Conservation (phyloP, 2,797 vertebrate species). For the Cirrhinus mrigala region DNA sequence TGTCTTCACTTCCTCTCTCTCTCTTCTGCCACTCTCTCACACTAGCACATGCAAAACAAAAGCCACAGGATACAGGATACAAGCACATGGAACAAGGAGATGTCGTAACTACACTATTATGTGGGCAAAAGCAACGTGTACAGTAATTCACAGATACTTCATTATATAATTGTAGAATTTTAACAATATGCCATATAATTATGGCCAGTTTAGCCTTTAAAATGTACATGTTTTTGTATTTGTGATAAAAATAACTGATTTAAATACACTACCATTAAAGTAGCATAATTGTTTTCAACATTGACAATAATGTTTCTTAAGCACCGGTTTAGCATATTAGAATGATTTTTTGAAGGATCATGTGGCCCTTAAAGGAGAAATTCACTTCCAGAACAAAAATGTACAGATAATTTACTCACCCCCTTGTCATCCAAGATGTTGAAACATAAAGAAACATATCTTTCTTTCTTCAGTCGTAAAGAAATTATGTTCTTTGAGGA, state of each 20-base stretch:
- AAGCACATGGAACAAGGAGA: conserved; percentile 25
- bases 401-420: too few species aligned
- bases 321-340: too few species aligned
- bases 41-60: conserved; percentile 16
- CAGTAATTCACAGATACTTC: neutral
- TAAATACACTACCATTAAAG: neutral
- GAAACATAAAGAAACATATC: too few species aligned
- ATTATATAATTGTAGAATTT: neutral
- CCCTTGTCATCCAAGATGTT: too few species aligned
- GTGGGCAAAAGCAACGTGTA: neutral
- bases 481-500: too few species aligned
- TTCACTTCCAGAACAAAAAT: too few species aligned
- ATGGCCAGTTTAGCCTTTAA: neutral
- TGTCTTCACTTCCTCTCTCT: conserved; percentile 14
- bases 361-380: too few species aligned
- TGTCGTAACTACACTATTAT: neutral
- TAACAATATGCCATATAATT: neutral
- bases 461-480: too few species aligned
- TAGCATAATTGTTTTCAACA: neutral
- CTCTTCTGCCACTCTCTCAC: conserved; percentile 2
- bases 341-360: too few species aligned
- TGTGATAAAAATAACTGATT: neutral
- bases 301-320: too few species aligned
- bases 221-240: neutral
- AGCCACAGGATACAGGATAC: conserved; percentile 7